A percentile compares a stretch with the other conserved stretches of the same genome.
phyloP scores from a whole-genome alignment of 1,140 invertebrate species.

The Sycobia sp. region DNA sequence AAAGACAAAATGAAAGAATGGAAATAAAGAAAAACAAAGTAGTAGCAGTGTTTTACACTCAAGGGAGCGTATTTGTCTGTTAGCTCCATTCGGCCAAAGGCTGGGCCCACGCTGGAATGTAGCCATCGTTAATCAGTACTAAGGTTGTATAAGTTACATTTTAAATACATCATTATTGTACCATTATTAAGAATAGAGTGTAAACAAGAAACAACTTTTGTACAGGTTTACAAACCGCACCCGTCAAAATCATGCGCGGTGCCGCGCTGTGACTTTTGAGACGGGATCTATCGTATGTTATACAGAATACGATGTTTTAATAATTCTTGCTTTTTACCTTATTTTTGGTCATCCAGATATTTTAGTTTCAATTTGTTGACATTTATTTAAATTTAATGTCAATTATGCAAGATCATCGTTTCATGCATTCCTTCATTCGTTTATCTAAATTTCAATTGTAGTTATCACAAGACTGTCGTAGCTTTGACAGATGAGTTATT shows the following conservation, averaged over 20 bases:
- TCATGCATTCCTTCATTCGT: background rate
- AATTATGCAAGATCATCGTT: too few relatives aligned
- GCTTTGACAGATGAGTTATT: conserved; percentile 11
- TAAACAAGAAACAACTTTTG: conserved; percentile 58
- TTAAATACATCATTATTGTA: conserved; percentile 61
- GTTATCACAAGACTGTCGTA: too few relatives aligned
- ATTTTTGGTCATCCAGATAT: conserved; percentile 7
- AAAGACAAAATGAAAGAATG: conserved; percentile 6
- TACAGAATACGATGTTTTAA: conserved; percentile 29
- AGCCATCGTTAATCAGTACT: conserved; percentile 61
- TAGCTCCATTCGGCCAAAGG: conserved; percentile 61
- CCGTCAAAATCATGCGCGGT: conserved; percentile 44
- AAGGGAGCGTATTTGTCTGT: conserved; percentile 63
- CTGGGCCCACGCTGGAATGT: conserved; percentile 60
- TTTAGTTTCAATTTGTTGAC: conserved; percentile 10
- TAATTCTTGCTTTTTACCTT: conserved; percentile 21
- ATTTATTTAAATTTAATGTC: conserved; percentile 17
- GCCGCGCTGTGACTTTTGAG: conserved; percentile 54
- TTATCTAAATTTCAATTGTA: conserved; percentile 13
- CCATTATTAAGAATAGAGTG: conserved; percentile 55
- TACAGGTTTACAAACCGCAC: conserved; percentile 57
- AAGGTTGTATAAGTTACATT: conserved; percentile 62
- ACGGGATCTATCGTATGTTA: conserved; percentile 44
- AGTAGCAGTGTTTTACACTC: conserved; percentile 51
- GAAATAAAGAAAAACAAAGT: conserved; percentile 26